Base-by-base conservation (phyloP, 2,113 vertebrate genomes). In the Apteryx owenii region DNA sequence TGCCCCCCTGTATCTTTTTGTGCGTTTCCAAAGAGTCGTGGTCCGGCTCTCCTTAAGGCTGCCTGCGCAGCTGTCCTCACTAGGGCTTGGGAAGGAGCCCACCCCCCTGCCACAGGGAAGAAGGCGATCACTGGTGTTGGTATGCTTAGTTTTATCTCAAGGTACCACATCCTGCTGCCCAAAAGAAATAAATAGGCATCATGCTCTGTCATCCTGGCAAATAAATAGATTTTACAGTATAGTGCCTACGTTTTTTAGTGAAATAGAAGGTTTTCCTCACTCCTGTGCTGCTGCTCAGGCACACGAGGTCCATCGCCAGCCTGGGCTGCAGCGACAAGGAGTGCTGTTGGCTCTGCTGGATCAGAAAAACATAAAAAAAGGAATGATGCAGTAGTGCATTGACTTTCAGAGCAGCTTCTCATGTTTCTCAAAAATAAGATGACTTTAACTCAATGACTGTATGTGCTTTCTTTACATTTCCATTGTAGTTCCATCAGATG, bases 1-100 rank as follows among this genome's bases (percentile, higher is more conserved):
- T 51, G 46, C 16, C 6, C 14, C 26, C 19, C 17, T 82, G 21
- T 33, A 33, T 33, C 31, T 60, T 58, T 58, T 31, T 60, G 56
- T 60, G 56, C 31, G 19, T 60, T 60, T 60, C 56, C 56, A 33
- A 19, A 19, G 56, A 6, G 31, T 60, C 9, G 5, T 64, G 29
- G 31, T 36, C 75, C 40, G 48, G 18, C 29, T 25, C 9, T 78
- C 31, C 29, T 17, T 12, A 25, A 25, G 26, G 26, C 61, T 88
- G 10, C 25, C 46, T 58, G 38, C 38, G 38, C 0, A 0, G 28
- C 40, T 42, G 31, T 25, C 36, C 1, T 0, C 2, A 1, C 36
- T 23, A 60, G 31, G 6, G 12, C 42, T 12, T 40, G 48, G 61
- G 23, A 58, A 73, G 16, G 28, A 7, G 4, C 3, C 15, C 48